A percentile compares a stretch with the other conserved stretches of the same genome.
Evolutionary conservation across 2,797 vertebrate genomes (phyloP).

Genomic region (Zenarchopterus dispar): DNA sequence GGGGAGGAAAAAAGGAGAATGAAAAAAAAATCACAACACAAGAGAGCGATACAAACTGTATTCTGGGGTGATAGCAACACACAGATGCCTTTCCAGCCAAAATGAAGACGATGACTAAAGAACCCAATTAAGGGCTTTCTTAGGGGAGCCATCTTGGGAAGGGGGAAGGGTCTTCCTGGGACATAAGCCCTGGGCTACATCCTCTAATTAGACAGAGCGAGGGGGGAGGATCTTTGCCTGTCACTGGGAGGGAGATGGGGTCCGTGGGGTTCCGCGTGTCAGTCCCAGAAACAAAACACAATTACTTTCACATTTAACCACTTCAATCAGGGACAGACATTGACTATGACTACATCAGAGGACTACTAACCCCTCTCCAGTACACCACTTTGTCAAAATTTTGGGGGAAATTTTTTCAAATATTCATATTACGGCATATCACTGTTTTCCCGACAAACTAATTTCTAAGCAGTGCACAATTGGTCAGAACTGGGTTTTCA

Average conservation of each 20-base stretch:
- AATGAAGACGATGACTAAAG: slow-evolving; percentile 88
- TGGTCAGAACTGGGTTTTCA: background rate
- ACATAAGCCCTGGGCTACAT: slow-evolving; percentile 86
- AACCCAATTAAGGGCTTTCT: slow-evolving; percentile 88
- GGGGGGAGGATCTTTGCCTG: slow-evolving; percentile 84
- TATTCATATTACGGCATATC: slow-evolving; percentile 15
- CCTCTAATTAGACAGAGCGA: slow-evolving; percentile 86
- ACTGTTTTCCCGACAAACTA: slow-evolving; percentile 13
- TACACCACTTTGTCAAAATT: slow-evolving; percentile 52
- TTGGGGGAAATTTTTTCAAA: slow-evolving; percentile 52
- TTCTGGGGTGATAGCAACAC: slow-evolving; percentile 82
- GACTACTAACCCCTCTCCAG: slow-evolving; percentile 2
- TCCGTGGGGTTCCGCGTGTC: slow-evolving; percentile 83
- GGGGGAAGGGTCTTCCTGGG: slow-evolving; percentile 84
- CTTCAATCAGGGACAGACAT: slow-evolving; percentile 76
- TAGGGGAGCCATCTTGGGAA: slow-evolving; percentile 85
- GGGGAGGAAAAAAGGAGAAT: slow-evolving; percentile 51
- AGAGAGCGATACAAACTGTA: slow-evolving; percentile 75
- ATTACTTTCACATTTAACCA: slow-evolving; percentile 83
- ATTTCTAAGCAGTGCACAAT: no score
- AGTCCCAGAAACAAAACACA: slow-evolving; percentile 85
- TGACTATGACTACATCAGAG: slow-evolving; percentile 68
- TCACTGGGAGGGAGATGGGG: slow-evolving; percentile 85
- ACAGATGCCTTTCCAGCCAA: slow-evolving; percentile 80
- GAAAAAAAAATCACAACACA: slow-evolving; percentile 53